phyloP scores from a whole-genome alignment of 1,140 invertebrate species.

The Schlechtendalia chinensis region DNA sequence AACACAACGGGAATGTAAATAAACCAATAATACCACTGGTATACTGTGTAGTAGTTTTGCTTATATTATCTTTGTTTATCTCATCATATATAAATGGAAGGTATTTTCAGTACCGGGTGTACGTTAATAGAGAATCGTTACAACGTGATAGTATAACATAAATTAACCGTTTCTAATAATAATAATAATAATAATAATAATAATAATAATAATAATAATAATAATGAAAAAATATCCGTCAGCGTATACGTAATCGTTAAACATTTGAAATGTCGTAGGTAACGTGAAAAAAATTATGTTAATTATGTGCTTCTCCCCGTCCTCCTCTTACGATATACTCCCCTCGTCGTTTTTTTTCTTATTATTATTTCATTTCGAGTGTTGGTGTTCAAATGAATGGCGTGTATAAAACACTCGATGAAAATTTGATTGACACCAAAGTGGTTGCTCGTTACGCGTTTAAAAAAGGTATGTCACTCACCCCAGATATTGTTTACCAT shows the following conservation, averaged over 20 bases:
- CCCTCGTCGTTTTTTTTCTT: too few species aligned
- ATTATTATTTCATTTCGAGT: conserved; percentile 17
- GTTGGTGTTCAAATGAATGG: background rate
- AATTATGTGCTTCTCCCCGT: background rate
- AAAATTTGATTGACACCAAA: conserved; percentile 41
- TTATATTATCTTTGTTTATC: conserved; percentile 25
- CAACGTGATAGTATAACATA: background rate
- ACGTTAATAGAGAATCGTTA: background rate
- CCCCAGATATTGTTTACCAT: conserved; percentile 37
- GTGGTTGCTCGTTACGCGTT: conserved; percentile 31
- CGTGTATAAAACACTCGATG: conserved; percentile 33
- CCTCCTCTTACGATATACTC: background rate
- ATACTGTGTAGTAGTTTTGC: background rate
- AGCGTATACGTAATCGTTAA: too few species aligned
- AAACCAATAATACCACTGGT: background rate
- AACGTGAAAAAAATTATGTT: background rate
- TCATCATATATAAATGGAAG: background rate
- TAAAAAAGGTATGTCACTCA: conserved; percentile 36
- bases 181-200: background rate
- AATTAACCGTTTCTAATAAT: conserved; percentile 14
- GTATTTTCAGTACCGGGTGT: conserved; percentile 14
- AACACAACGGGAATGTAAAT: conserved; percentile 36
- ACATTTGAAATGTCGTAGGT: too few species aligned
- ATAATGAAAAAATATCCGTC: too few species aligned
- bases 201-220: too few species aligned